phyloP scores from a whole-genome alignment of 2,888 invertebrate species.

The Dermolepida albohirtum region DNA sequence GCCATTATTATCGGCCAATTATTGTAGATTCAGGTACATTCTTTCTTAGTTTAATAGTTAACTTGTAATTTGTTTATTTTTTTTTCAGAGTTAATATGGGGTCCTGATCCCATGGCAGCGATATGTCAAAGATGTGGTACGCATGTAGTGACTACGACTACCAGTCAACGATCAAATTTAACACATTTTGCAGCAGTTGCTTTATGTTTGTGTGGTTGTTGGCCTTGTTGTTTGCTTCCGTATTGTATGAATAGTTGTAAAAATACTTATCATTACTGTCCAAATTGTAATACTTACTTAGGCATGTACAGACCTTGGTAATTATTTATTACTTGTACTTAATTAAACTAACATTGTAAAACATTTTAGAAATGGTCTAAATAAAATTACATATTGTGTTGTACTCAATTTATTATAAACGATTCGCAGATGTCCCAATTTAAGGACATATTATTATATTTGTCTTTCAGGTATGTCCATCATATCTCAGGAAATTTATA shows the following conservation, averaged over 20 bases:
- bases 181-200: slow-evolving; percentile 60
- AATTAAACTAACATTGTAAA: background rate
- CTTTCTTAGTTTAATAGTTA: background rate
- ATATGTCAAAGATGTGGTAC: slow-evolving; percentile 60
- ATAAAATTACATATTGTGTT: no score
- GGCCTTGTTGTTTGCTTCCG: slow-evolving; percentile 63
- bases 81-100: slow-evolving; percentile 57
- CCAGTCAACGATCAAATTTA: slow-evolving; percentile 56
- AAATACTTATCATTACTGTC: slow-evolving; percentile 62
- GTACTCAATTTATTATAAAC: no score
- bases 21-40: slow-evolving; percentile 41
- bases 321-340: slow-evolving; percentile 7
- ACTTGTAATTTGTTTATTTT: slow-evolving; percentile 43
- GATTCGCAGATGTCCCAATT: no score
- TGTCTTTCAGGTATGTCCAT: no score
- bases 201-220: slow-evolving; percentile 62
- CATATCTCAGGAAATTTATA: no score
- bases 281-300: slow-evolving; percentile 59
- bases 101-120: slow-evolving; percentile 60
- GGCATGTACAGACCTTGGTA: slow-evolving; percentile 63
- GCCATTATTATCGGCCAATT: slow-evolving; percentile 41
- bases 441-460: no score
- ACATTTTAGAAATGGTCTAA: background rate
- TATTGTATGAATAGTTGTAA: slow-evolving; percentile 62
- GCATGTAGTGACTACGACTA: slow-evolving; percentile 58